Base-by-base conservation (phyloP, 1,140 invertebrate genomes). In the Tyrophagus putrescentiae region DNA sequence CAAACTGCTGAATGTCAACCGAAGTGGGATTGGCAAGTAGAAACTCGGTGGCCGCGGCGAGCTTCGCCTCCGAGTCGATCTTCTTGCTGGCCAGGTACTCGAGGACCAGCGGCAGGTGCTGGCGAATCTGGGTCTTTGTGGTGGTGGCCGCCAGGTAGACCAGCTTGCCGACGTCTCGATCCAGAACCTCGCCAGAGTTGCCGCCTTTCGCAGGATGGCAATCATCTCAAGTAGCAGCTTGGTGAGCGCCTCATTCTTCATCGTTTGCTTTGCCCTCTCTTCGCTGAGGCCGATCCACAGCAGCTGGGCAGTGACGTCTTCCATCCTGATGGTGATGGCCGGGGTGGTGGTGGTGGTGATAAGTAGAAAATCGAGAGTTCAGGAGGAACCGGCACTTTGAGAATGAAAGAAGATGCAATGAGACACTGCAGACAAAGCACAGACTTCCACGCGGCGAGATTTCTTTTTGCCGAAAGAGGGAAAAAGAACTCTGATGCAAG, bases 181-280 rank as follows among this genome's bases (percentile, higher is more conserved):
- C 33, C 18, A 61, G 28, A 34, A n/a, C 11, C 16, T 34, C 21
- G 25, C 3, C 28, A 18, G n/a, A 60, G 31, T 31, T 21, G 60
- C 41, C 23, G 34, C 18, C 3, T 60, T 36, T 2, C 31, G 34
- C 32, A 59, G 36, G 28, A 32, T 50, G 1, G 1, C 39, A 33
- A 65, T 61, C 11, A 60, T 58, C 45, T 65, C 62, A 6, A 60
- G 79, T 29, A 98, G 72, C 71, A 79, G 81, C 64, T 81, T 81
- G 0, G 86, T 84, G 34, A 98, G 78, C 64, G 80, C 77, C 33
- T 77, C 78, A 78, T 97, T 98, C 78, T 95, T 97, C n/a, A 89
- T 60, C 0, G 94, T 97, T 79, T 98, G 93, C 70, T 86, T 89
- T 0, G 88, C 85, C 74, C 97, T 97, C 71, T 87, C 81, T 71